phyloP scores from a whole-genome alignment of 2,113 vertebrate species.

The Eolophus roseicapilla region DNA sequence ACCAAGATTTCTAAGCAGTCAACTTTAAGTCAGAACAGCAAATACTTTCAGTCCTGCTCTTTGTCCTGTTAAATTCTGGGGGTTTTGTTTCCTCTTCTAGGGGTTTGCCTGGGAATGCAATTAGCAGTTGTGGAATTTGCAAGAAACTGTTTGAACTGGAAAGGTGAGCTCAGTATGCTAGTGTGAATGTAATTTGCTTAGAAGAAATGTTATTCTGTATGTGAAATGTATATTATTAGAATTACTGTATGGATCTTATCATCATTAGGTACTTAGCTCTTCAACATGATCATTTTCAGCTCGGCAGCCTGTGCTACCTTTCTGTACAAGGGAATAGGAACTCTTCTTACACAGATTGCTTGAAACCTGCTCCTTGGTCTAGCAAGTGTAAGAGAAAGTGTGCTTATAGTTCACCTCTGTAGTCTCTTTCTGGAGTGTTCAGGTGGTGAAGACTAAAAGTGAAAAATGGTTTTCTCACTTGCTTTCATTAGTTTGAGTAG shows the following conservation, averaged over 20 bases:
- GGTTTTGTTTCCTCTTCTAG: constrained; percentile 11
- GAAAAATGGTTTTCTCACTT: not conserved
- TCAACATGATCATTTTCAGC: not conserved
- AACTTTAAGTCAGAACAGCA: not conserved
- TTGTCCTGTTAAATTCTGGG: not conserved
- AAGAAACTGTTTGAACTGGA: constrained; percentile 76
- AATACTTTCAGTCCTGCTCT: not conserved
- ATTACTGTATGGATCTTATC: not conserved
- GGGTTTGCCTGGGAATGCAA: constrained; percentile 82
- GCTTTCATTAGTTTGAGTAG: not conserved
- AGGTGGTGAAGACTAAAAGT: not conserved
- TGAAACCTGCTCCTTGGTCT: not conserved
- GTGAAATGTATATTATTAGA: not conserved
- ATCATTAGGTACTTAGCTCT: not conserved
- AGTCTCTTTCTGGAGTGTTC: not conserved
- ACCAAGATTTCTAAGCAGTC: not conserved
- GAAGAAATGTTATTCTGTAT: not conserved
- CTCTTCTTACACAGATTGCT: not conserved
- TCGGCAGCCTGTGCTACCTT: not conserved
- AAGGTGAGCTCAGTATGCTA: constrained; percentile 65
- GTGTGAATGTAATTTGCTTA: not conserved
- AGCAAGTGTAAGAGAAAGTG: not conserved
- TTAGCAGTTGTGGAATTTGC: constrained; percentile 81
- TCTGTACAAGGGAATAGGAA: not conserved
- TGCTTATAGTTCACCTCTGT: not conserved